Evolutionary conservation across 2,888 invertebrate species (phyloP).

Genomic region (Frankliniella fusca): DNA sequence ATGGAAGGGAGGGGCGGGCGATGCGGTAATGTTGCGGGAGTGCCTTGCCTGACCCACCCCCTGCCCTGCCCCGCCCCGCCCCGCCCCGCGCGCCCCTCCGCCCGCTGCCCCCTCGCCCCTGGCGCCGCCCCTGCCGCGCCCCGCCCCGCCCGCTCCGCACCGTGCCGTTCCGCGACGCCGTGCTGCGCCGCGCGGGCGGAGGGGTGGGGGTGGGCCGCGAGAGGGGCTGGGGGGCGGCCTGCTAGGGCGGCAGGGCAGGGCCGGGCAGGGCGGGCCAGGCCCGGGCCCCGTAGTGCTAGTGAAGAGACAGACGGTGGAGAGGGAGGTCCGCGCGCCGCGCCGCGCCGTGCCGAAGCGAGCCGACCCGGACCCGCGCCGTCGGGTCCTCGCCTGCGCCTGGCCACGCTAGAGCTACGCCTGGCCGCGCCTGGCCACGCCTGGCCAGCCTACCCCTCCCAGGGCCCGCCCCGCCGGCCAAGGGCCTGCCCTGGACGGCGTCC

Average conservation of each 20-base stretch:
- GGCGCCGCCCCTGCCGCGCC: constrained; percentile 28
- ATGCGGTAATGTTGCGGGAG: constrained; percentile 36
- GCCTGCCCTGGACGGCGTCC: background rate
- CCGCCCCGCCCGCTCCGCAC: constrained; percentile 1
- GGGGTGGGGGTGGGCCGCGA: constrained; percentile 33
- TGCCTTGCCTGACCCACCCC: constrained; percentile 31
- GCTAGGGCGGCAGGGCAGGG: constrained; percentile 30
- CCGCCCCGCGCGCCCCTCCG: background rate
- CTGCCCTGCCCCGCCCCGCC: constrained; percentile 19
- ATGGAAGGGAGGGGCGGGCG: constrained; percentile 34
- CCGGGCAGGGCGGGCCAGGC: constrained; percentile 58
- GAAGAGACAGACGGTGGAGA: constrained; percentile 6
- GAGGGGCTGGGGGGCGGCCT: constrained; percentile 34
- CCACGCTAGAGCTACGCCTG: too few species aligned
- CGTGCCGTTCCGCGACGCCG: constrained; percentile 20
- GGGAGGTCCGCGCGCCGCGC: constrained; percentile 11
- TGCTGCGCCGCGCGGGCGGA: constrained; percentile 36
- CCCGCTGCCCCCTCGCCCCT: constrained; percentile 36
- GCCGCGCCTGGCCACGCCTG: too few species aligned
- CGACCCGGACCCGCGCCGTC: background rate
- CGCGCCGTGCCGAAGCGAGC: background rate
- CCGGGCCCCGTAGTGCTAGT: constrained; percentile 43
- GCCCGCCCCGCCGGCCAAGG: background rate
- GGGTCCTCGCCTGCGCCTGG: background rate
- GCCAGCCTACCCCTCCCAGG: too few species aligned